A percentile compares a stretch with the other conserved stretches of the same genome.
Conservation (phyloP, 1,140 invertebrate species). For the Coelopa frigida region DNA sequence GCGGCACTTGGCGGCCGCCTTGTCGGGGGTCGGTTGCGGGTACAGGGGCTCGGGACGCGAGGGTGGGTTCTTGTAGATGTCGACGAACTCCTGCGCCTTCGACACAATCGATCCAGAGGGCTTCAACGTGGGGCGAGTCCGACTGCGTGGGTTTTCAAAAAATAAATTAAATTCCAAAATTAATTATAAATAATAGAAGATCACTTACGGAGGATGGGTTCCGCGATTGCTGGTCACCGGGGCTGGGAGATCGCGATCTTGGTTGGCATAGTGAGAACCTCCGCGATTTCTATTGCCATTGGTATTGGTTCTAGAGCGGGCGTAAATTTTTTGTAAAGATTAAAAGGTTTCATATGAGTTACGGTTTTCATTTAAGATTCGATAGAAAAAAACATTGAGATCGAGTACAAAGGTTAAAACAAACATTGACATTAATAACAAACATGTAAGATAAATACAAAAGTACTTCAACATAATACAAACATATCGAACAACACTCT, state of each 20-base stretch:
- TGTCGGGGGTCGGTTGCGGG: conserved; percentile 75
- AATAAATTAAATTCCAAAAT: background rate
- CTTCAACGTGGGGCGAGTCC: conserved; percentile 73
- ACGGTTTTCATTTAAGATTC: conserved; percentile 2
- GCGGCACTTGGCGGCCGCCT: conserved; percentile 82
- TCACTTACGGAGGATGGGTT: conserved; percentile 69
- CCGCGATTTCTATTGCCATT: conserved; percentile 56
- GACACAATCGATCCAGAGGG: conserved; percentile 76
- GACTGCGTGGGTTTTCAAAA: conserved; percentile 50
- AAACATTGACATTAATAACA: conserved; percentile 6
- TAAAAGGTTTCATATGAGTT: conserved; percentile 2
- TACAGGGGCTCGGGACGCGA: conserved; percentile 68
- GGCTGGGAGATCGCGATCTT: conserved; percentile 44
- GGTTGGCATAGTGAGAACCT: conserved; percentile 55
- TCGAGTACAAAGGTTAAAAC: conserved; percentile 2
- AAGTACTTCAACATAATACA: too few relatives aligned
- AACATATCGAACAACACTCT: too few relatives aligned
- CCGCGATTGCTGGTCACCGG: conserved; percentile 53
- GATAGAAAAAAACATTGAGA: conserved; percentile 1
- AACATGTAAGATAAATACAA: conserved; percentile 6
- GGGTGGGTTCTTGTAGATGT: conserved; percentile 72
- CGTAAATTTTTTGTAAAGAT: conserved; percentile 9
- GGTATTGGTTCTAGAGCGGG: conserved; percentile 14
- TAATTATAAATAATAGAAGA: background rate
- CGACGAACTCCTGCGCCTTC: conserved; percentile 67